Evolutionary conservation across 2,888 invertebrate genomes (phyloP).

Genomic region (Drosophila meridionalis): DNA sequence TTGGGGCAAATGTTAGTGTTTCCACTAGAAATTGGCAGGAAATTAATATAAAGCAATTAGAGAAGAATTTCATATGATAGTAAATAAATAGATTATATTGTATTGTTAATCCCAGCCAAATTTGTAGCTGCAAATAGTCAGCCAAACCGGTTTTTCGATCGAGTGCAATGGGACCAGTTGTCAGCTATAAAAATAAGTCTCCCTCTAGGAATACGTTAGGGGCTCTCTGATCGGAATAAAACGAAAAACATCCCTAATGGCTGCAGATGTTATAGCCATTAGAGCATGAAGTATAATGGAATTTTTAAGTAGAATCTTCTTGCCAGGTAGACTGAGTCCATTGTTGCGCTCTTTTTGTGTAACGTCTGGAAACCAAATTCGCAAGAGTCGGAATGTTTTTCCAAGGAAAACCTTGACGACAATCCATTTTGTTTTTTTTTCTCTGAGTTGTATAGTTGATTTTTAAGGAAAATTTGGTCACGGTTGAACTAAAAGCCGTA

Average conservation of each 20-base stretch:
- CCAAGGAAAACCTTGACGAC: conserved; percentile 13
- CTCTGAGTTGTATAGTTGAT: neutral
- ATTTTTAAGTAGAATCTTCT: conserved; percentile 32
- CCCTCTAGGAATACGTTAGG: conserved; percentile 15
- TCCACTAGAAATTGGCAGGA: conserved; percentile 7
- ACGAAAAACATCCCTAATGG: conserved; percentile 44
- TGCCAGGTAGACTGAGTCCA: conserved; percentile 34
- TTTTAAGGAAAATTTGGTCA: neutral
- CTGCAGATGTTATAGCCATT: conserved; percentile 35
- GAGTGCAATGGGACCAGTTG: conserved; percentile 41
- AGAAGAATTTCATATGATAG: neutral
- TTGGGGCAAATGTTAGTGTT: conserved; percentile 6
- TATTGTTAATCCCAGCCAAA: neutral
- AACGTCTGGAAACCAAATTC: conserved; percentile 29
- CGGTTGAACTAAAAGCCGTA: too few relatives aligned
- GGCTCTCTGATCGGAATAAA: conserved; percentile 56
- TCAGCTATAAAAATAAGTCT: conserved; percentile 13
- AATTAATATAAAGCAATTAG: neutral
- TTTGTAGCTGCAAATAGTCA: neutral
- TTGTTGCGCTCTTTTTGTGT: conserved; percentile 27
- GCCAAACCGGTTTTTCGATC: conserved; percentile 52
- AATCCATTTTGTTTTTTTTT: neutral
- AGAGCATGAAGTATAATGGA: conserved; percentile 30
- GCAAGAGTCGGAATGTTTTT: conserved; percentile 21
- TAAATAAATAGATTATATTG: too few relatives aligned